phyloP scores from a whole-genome alignment of 2,113 vertebrate genomes.

The Camelus dromedarius region DNA sequence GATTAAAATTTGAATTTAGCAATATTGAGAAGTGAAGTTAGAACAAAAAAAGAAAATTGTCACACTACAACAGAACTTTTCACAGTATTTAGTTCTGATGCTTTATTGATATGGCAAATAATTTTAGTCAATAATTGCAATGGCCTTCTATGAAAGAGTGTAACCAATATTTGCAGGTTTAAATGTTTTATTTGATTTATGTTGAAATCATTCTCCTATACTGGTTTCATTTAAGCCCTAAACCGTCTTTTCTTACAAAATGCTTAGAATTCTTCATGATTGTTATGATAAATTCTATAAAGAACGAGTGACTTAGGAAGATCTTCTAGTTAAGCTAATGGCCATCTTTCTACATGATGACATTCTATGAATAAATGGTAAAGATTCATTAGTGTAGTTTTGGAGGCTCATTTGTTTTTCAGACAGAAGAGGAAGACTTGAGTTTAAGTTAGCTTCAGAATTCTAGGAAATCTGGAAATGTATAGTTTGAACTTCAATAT shows the following conservation, averaged over 20 bases:
- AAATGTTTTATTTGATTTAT: slow-evolving; percentile 43
- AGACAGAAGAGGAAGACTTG: neutral
- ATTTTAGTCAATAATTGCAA: slow-evolving; percentile 28
- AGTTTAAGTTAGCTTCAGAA: slow-evolving; percentile 34
- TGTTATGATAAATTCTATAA: slow-evolving; percentile 42
- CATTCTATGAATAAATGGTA: slow-evolving; percentile 21
- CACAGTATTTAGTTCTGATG: neutral
- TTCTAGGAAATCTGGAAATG: slow-evolving; percentile 43
- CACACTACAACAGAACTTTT: neutral
- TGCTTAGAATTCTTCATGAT: neutral
- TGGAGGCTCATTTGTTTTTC: neutral
- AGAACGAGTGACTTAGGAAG: slow-evolving; percentile 26
- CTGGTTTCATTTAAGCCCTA: slow-evolving; percentile 15
- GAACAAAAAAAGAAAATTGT: slow-evolving; percentile 21
- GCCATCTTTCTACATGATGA: slow-evolving; percentile 9
- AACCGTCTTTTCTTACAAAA: neutral
- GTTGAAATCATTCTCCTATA: neutral
- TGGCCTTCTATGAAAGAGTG: neutral
- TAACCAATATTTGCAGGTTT: neutral
- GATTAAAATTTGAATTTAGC: neutral
- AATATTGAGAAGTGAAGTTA: neutral
- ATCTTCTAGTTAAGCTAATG: slow-evolving; percentile 43
- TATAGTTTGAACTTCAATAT: slow-evolving; percentile 34
- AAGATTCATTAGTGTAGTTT: neutral
- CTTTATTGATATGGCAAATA: neutral